Base-by-base conservation (phyloP, 2,113 vertebrate genomes). In the Oncorhynchus mykiss region DNA sequence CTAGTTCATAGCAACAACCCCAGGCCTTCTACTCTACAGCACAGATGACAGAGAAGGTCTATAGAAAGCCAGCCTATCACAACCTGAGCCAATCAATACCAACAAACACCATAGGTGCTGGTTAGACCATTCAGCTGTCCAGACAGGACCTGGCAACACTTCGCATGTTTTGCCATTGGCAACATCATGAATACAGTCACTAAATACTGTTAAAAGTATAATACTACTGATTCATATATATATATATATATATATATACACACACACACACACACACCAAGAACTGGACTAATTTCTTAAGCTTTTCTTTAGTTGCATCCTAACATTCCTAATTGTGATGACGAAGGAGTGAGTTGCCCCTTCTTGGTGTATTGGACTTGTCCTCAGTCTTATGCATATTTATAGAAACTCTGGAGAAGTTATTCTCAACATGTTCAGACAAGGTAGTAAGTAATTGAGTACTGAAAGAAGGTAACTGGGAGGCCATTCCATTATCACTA, bases 401-500 rank as follows among this genome's bases (percentile, higher is more conserved):
- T 24, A 64, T 27, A 71, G 71, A 71, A 57, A 45, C 62, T 60
- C 65, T 48, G 67, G 27, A 85, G 57, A 69, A 12, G 75, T 71
- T 57, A 31, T 57, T 72, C 70, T 78, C 65, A 86, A 86, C 79
- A 77, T 45, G 78, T 81, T 79, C 22, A 84, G 74, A 67, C 78
- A 81, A 24, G 70, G 71, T 67, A 80, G 67, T 67, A 72, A 80
- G 70, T 67, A 72, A 77, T 62, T 85, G 60, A 70, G 74, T 69
- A 45, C 70, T 29, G 74, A 79, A 82, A 82, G 71, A 78, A 75
- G 62, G n/a, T 67, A 75, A 74, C 70, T 75, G 78, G 8, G 57
- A 80, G 77, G 79, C 77, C 74, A 77, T 85, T 81, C 73, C 79
- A 83, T 85, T 79, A 80, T 72, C 72, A 73, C 78, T 72, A 82